Percentiles rank a stretch among this genome's conserved stretches.
Conservation (phyloP, 2,888 invertebrate species). For the Trichopria drosophilae region DNA sequence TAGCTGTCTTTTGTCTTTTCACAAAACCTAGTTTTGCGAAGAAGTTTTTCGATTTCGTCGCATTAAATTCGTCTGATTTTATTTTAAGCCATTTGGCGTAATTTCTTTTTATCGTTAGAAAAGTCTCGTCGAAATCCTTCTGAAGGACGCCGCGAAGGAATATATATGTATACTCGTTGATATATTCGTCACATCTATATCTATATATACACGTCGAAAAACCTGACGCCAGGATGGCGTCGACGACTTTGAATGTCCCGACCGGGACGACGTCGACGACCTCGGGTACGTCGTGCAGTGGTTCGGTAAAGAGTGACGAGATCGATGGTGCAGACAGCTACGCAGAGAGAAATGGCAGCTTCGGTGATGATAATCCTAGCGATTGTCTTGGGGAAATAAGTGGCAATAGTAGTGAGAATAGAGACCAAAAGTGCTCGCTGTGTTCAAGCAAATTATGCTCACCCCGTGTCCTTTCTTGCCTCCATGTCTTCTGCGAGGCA, state of each 20-base stretch:
- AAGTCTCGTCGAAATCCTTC: too few relatives aligned
- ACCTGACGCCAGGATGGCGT: slow-evolving; percentile 47
- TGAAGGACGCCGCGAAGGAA: too few relatives aligned
- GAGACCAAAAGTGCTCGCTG: slow-evolving; percentile 47
- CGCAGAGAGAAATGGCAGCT: slow-evolving; percentile 42
- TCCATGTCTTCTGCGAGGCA: slow-evolving; percentile 93
- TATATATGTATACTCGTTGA: too few relatives aligned
- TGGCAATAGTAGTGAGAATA: slow-evolving; percentile 39
- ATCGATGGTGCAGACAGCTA: slow-evolving; percentile 45
- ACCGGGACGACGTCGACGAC: slow-evolving; percentile 43
- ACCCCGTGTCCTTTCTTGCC: slow-evolving; percentile 87
- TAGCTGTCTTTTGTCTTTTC: too few relatives aligned
- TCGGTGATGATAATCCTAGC: slow-evolving; percentile 27
- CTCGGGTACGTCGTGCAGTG: slow-evolving; percentile 34
- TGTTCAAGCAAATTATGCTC: slow-evolving; percentile 73
- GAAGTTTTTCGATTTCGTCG: too few relatives aligned
- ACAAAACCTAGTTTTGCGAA: too few relatives aligned
- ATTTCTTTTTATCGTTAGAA: too few relatives aligned
- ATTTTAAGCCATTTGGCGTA: too few relatives aligned
- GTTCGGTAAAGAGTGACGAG: slow-evolving; percentile 42
- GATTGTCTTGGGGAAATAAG: slow-evolving; percentile 47
- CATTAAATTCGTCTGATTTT: too few relatives aligned
- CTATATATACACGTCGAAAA: too few relatives aligned
- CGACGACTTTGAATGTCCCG: slow-evolving; percentile 52
- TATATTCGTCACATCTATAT: too few relatives aligned